Conservation (phyloP, 2,113 vertebrate genomes). For the Eubucco bourcierii region DNA sequence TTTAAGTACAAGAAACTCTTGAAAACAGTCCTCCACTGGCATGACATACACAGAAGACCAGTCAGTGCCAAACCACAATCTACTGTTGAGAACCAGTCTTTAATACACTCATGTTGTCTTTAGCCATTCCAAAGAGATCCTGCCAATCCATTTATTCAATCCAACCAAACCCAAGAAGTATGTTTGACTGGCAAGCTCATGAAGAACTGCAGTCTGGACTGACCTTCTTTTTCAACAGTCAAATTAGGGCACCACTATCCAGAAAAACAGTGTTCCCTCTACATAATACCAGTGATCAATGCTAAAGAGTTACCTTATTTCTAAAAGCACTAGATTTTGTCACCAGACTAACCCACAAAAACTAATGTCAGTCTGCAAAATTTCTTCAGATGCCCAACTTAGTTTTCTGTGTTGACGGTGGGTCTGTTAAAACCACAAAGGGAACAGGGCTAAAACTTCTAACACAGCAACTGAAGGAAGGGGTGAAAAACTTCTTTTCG, state of each 20-base stretch:
- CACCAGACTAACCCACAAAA: neutral
- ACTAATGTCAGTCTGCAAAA: neutral
- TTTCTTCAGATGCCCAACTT: neutral
- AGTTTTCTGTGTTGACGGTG: neutral
- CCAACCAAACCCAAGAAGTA: neutral
- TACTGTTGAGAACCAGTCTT: neutral
- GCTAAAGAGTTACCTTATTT: neutral
- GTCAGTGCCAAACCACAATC: neutral
- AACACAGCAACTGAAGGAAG: neutral
- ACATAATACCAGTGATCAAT: neutral
- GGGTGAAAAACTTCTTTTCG: neutral
- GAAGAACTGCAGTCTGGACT: neutral
- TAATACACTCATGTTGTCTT: neutral
- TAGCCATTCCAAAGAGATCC: neutral
- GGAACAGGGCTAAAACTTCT: neutral
- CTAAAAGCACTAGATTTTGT: neutral
- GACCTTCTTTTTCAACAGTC: neutral
- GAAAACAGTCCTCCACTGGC: neutral
- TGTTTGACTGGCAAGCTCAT: neutral
- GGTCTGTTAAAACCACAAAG: neutral
- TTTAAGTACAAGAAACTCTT: neutral
- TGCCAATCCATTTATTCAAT: neutral
- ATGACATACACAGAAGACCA: neutral
- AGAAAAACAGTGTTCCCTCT: neutral
- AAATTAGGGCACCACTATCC: neutral